A percentile compares a stretch with the other conserved stretches of the same genome.
phyloP scores from a whole-genome alignment of 1,140 invertebrate species.

The Dendrolimus kikuchii region DNA sequence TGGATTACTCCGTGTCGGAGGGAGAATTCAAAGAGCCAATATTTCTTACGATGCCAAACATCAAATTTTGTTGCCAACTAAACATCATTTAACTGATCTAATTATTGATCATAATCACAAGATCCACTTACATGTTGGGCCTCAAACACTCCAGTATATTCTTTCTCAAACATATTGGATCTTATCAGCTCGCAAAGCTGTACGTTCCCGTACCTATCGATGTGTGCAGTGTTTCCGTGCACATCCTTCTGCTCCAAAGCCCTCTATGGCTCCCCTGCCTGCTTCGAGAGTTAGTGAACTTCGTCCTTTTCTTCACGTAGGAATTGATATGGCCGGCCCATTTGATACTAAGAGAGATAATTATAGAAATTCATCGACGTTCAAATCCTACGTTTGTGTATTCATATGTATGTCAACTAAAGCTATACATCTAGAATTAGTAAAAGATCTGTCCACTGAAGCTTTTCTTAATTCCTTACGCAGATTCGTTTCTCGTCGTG shows the following conservation, averaged over 20 bases:
- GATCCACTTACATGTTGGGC: constrained; percentile 6
- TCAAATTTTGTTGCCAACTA: constrained; percentile 7
- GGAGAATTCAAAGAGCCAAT: constrained; percentile 2
- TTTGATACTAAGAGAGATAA: no score
- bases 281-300: constrained; percentile 22
- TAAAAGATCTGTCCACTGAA: not conserved
- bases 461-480: not conserved
- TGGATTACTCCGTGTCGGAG: constrained; percentile 9
- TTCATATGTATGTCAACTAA: not conserved
- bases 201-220: not conserved
- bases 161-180: constrained; percentile 9
- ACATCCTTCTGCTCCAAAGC: constrained; percentile 1
- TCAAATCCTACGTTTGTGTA: not conserved
- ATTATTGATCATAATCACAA: constrained; percentile 7
- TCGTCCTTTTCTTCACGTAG: constrained; percentile 35
- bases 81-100: constrained; percentile 5
- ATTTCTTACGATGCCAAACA: constrained; percentile 7
- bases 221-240: constrained; percentile 6
- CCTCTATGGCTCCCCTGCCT: constrained; percentile 46
- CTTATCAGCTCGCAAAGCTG: constrained; percentile 3
- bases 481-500: not conserved
- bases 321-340: no score
- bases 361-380: no score
- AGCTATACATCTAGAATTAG: constrained; percentile 1
- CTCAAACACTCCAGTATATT: constrained; percentile 8